phyloP scores from a whole-genome alignment of 1,140 invertebrate species.

The Aphaenogaster ashmeadi region DNA sequence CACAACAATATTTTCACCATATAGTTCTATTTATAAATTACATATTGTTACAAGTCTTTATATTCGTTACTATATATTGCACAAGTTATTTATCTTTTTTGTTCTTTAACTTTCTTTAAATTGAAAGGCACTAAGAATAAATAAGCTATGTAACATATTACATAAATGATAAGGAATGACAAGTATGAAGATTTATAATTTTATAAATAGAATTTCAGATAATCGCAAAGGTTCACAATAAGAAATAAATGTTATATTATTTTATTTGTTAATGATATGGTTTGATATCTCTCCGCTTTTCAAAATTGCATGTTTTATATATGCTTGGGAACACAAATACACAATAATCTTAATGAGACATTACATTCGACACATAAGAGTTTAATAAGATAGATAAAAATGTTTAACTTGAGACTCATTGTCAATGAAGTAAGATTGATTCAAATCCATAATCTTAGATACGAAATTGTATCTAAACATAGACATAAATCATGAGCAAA shows the following conservation, averaged over 20 bases:
- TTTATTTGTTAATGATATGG: neutral
- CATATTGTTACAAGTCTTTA: slow-evolving; percentile 27
- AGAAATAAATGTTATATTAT: neutral
- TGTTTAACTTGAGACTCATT: neutral
- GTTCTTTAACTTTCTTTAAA: neutral
- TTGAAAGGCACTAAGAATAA: neutral
- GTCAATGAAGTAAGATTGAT: neutral
- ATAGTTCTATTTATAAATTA: slow-evolving; percentile 24
- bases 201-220: neutral
- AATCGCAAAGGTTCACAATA: neutral
- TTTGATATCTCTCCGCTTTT: neutral
- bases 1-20: neutral
- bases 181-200: slow-evolving; percentile 20
- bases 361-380: neutral
- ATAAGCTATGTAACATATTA: neutral
- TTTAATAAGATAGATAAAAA: neutral
- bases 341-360: neutral
- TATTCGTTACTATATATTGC: neutral
- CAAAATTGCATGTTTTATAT: neutral
- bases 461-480: neutral
- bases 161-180: neutral
- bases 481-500: neutral
- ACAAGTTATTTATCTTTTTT: neutral
- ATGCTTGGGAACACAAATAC: neutral
- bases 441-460: neutral